Base-by-base conservation (phyloP, 2,888 invertebrate species). In the Drosophila colorata region DNA sequence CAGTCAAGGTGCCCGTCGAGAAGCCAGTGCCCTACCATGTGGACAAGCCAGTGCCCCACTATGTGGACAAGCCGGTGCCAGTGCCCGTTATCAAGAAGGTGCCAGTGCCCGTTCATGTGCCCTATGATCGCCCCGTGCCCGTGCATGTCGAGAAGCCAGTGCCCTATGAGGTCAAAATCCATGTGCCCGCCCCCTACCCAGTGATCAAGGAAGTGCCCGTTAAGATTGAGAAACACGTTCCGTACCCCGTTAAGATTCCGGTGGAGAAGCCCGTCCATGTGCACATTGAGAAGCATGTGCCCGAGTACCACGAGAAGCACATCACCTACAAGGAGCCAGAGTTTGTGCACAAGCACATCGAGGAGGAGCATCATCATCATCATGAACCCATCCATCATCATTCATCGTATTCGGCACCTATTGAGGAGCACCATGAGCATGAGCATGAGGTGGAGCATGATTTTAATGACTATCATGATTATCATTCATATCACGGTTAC, bases 231-330 rank as follows among this genome's bases (percentile, higher is more conserved):
- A 95, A 95, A 91, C 93, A 93, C 51, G 95, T 95, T 44, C 95
- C 95, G 43, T 95, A 95, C 90, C 95, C 95, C 55, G 95, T 96
- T 2, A 95, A 95, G 90, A 94, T 95, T 44, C 93, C 93, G 48
- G 93, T 94, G 35, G 95, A 96, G 46, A 94, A 95, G 87, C 96
- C 95, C 41, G 94, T 96, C 5, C 95, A 95, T 7, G 95, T 95
- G 14, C 95, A 95, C 69, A 96, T 96, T 2, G 96, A 96, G 70
- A 96, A 96, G 90, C 95, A 95, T 74, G 95, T 95, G 35, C 95
- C 95, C 0, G 90, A 91, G 44, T 81, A 83, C 23, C 91, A 90
- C 58, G 86, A 95, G 80, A 95, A 95, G 88, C 94, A 94, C 59
- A 94, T 96, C 55, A 95, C 95, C 33, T 95, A 95, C 28, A 96